These are phyloP conservation scores for Halocynthia roretzi DNA, from an alignment of 23 tunicate species.

Conservation along the genomic window DNA sequence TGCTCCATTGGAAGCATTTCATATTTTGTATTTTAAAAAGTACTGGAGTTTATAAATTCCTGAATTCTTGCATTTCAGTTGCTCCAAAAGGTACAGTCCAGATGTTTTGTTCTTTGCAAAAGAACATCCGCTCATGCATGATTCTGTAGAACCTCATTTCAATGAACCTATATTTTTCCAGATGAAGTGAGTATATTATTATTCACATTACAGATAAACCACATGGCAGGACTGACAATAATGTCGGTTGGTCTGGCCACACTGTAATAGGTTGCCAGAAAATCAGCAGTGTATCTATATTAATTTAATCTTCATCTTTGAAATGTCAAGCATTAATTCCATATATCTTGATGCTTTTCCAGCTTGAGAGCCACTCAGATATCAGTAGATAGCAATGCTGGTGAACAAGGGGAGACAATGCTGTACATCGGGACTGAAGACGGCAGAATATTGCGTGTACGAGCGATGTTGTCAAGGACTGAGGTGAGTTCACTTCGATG, in stretches of 20 bases:
- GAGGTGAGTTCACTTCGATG: conserved; percentile 12
- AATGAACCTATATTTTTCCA: conserved; percentile 28
- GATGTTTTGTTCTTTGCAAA: conserved; percentile 48
- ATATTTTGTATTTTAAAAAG: not conserved
- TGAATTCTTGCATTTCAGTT: not conserved
- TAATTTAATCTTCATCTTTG: too few species aligned
- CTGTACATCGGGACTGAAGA: conserved; percentile 74
- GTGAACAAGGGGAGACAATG: conserved; percentile 12
- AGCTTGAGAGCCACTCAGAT: conserved; percentile 70
- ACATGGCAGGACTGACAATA: not conserved
- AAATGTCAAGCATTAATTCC: too few species aligned
- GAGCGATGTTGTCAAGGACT: conserved; percentile 16
- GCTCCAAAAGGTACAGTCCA: not conserved
- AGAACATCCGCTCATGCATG: conserved; percentile 46
- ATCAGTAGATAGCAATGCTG: conserved; percentile 44
- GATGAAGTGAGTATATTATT: too few species aligned
- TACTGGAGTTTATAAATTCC: not conserved
- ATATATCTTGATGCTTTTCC: not conserved
- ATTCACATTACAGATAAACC: not conserved
- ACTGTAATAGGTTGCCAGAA: not conserved
- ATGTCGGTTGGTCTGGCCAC: not conserved
- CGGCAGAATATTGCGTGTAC: conserved; percentile 59
- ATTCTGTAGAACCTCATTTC: conserved; percentile 37
- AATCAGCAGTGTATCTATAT: too few species aligned
- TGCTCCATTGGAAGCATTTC: not conserved